Conservation (phyloP, 2,888 invertebrate genomes). For the Alentia gelatinosa region DNA sequence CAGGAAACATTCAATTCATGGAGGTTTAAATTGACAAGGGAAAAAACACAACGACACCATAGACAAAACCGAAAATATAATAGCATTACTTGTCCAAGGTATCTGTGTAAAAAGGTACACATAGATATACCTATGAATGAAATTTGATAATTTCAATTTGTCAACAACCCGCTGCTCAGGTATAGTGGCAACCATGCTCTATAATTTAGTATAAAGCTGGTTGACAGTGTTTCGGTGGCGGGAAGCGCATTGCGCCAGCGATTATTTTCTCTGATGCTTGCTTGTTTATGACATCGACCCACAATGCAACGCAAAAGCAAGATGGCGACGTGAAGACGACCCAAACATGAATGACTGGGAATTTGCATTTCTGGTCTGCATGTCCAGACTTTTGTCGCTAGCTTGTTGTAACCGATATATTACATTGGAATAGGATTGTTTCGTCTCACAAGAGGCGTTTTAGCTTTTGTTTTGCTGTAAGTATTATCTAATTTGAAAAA, state of each 20-base stretch:
- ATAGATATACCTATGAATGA: too few species aligned
- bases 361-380: conserved; percentile 46
- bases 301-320: conserved; percentile 40
- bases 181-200: too few species aligned
- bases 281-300: conserved; percentile 6
- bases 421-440: not conserved
- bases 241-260: not conserved
- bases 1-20: too few species aligned
- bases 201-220: too few species aligned
- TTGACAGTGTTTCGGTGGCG: not conserved
- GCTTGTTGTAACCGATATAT: not conserved
- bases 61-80: too few species aligned
- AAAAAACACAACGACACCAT: too few species aligned
- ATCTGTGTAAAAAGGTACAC: too few species aligned
- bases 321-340: conserved; percentile 39
- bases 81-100: too few species aligned
- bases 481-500: not conserved
- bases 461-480: not conserved
- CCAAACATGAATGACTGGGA: conserved; percentile 49
- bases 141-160: too few species aligned
- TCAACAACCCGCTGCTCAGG: too few species aligned
- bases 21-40: too few species aligned
- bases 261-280: not conserved
- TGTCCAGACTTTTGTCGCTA: conserved; percentile 27
- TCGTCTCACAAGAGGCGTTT: not conserved